Conservation (phyloP, 23 tunicate species). For the Aplidium turbinatum region DNA sequence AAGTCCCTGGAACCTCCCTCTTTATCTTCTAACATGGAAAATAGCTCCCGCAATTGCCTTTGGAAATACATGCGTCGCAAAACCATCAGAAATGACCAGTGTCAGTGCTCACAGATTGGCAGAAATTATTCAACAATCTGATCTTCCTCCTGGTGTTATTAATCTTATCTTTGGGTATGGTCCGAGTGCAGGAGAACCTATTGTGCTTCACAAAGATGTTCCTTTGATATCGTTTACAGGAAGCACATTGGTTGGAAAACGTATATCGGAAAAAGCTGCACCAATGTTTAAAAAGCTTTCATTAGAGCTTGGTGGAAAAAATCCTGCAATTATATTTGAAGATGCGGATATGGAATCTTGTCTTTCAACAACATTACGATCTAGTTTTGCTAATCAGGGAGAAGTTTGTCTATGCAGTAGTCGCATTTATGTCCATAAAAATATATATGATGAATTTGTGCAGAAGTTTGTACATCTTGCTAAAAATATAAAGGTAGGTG, state of each 20-base stretch:
- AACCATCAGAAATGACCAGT: constrained; percentile 90
- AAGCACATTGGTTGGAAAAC: constrained; percentile 72
- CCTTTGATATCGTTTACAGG: constrained; percentile 90
- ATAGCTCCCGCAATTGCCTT: constrained; percentile 94
- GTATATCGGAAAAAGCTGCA: constrained; percentile 59
- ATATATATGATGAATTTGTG: constrained; percentile 59
- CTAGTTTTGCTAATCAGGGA: constrained; percentile 93
- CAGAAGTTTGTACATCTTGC: constrained; percentile 34
- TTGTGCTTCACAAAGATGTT: constrained; percentile 69
- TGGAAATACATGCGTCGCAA: constrained; percentile 96
- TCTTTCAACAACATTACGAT: constrained; percentile 36
- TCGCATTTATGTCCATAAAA: constrained; percentile 68
- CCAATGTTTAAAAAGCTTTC: constrained; percentile 66
- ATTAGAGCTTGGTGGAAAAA: constrained; percentile 94
- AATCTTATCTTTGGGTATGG: constrained; percentile 88
- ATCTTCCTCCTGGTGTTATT: constrained; percentile 84
- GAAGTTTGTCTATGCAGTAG: constrained; percentile 91
- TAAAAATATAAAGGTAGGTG: constrained; percentile 53
- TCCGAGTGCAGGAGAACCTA: constrained; percentile 68
- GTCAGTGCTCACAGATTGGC: constrained; percentile 71
- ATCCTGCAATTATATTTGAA: constrained; percentile 75
- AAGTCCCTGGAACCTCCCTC: constrained; percentile 93
- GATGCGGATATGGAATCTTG: constrained; percentile 64
- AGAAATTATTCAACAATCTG: constrained; percentile 53
- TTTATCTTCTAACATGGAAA: constrained; percentile 89